Conservation (phyloP, 2,797 vertebrate species). For the Pangasius macronema region DNA sequence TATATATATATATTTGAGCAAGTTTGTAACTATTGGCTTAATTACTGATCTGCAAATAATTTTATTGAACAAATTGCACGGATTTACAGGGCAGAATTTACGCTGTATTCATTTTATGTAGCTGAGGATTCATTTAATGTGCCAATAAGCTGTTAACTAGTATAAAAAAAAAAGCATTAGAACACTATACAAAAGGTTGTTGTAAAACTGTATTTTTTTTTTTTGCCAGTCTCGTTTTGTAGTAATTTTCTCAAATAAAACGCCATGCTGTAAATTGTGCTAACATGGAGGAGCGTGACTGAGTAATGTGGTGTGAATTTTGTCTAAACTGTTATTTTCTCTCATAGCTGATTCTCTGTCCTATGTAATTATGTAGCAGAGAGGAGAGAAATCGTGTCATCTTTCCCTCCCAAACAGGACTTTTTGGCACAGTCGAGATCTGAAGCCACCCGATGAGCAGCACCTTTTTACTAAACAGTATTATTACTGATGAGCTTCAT, state of each 20-base stretch:
- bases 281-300: not conserved
- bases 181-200: not conserved
- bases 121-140: not conserved
- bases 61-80: not conserved
- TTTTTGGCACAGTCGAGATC: too few relatives aligned
- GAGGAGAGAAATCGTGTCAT: not conserved
- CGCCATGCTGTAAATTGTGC: not conserved
- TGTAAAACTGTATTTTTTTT: not conserved
- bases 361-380: not conserved
- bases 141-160: not conserved
- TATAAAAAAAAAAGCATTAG: not conserved
- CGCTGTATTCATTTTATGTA: not conserved
- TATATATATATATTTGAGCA: constrained; percentile 47
- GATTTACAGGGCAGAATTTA: not conserved
- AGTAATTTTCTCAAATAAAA: not conserved
- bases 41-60: constrained; percentile 5
- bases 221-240: not conserved
- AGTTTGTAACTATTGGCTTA: constrained; percentile 47
- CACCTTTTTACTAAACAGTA: constrained; percentile 3
- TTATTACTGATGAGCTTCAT: not conserved
- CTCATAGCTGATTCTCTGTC: not conserved
- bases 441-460: not conserved
- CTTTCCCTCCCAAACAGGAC: not conserved
- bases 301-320: not conserved
- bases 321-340: too few relatives aligned